phyloP scores from a whole-genome alignment of 2,888 invertebrate species.

The Oscheius sp. region DNA sequence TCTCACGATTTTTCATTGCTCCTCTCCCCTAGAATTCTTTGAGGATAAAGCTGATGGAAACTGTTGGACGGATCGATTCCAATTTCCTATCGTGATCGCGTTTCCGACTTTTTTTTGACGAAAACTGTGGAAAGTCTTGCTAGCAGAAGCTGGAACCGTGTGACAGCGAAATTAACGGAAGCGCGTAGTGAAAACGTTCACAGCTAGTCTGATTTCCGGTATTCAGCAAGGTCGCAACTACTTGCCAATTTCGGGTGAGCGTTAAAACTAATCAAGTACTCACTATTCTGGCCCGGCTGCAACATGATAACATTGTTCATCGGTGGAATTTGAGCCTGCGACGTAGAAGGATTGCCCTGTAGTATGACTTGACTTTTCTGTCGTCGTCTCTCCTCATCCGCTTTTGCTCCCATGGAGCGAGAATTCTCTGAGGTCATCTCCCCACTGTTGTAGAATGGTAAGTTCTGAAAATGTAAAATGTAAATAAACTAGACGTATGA shows the following conservation, averaged over 20 bases:
- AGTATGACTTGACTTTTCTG: slow-evolving; percentile 23
- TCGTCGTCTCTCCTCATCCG: slow-evolving; percentile 80
- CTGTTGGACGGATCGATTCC: too few species aligned
- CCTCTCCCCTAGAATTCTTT: too few species aligned
- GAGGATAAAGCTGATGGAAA: too few species aligned
- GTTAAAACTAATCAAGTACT: neutral
- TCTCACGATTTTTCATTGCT: neutral
- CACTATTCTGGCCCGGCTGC: slow-evolving; percentile 32
- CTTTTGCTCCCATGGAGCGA: slow-evolving; percentile 85
- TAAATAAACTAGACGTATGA: neutral
- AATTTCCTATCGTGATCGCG: too few species aligned
- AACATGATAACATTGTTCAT: slow-evolving; percentile 29
- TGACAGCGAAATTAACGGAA: too few species aligned
- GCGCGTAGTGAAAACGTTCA: too few species aligned
- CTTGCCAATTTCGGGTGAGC: neutral
- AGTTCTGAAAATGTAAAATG: slow-evolving; percentile 5
- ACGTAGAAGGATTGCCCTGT: slow-evolving; percentile 4
- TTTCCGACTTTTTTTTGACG: too few species aligned
- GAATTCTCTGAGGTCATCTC: slow-evolving; percentile 62
- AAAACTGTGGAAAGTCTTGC: too few species aligned
- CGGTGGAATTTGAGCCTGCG: slow-evolving; percentile 5
- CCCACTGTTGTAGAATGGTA: slow-evolving; percentile 32
- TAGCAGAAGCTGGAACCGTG: too few species aligned
- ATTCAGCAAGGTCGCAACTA: slow-evolving; percentile 5
- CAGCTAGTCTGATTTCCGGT: neutral